Conservation (phyloP, 2,888 invertebrate species). For the Chorisops tibialis region DNA sequence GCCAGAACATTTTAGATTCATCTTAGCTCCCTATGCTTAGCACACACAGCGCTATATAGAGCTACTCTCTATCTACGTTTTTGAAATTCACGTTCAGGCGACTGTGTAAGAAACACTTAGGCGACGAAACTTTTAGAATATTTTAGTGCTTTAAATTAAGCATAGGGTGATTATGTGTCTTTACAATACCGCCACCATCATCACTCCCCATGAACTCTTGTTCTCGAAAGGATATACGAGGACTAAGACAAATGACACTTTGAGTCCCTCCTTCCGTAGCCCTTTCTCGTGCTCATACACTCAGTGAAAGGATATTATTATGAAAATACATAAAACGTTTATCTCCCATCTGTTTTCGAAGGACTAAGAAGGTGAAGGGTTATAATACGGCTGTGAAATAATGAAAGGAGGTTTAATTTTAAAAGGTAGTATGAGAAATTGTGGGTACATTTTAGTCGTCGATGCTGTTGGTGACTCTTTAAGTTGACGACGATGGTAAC, state of each 20-base stretch:
- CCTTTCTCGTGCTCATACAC: conserved; percentile 23
- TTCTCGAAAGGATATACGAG: conserved; percentile 18
- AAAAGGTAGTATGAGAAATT: conserved; percentile 23
- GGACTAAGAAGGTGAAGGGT: conserved; percentile 24
- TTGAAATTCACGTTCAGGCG: background rate
- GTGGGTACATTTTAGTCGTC: conserved; percentile 23
- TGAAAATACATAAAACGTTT: conserved; percentile 34
- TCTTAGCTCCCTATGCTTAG: background rate
- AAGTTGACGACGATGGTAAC: conserved; percentile 24
- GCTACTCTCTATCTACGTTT: conserved; percentile 7
- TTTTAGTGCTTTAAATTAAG: conserved; percentile 34
- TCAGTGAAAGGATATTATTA: conserved; percentile 32
- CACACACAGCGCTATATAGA: conserved; percentile 7
- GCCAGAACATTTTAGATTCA: background rate
- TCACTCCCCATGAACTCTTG: background rate
- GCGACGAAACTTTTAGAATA: conserved; percentile 31
- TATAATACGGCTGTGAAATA: conserved; percentile 20
- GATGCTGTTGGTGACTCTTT: conserved; percentile 18
- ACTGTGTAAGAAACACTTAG: background rate
- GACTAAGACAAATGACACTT: conserved; percentile 33
- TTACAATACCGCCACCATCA: conserved; percentile 23
- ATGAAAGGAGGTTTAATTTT: conserved; percentile 16
- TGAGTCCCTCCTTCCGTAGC: background rate
- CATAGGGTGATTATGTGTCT: conserved; percentile 34
- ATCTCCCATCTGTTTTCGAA: conserved; percentile 29